phyloP scores from a whole-genome alignment of 2,888 invertebrate genomes.

The Lobophora halterata region DNA sequence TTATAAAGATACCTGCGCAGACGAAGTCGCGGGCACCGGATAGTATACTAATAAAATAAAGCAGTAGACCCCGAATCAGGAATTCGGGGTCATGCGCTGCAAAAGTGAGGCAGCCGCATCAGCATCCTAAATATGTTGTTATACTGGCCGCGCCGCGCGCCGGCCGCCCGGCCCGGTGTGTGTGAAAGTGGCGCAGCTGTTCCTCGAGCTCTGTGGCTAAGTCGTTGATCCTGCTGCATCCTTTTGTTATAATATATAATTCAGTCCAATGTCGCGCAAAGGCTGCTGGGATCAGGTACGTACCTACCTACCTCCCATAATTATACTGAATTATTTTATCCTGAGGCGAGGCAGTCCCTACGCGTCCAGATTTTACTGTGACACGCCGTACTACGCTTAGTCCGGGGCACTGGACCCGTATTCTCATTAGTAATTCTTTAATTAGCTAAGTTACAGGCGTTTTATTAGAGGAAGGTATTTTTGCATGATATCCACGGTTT shows the following conservation, averaged over 20 bases:
- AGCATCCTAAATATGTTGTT: too few relatives aligned
- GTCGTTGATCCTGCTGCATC: constrained; percentile 18
- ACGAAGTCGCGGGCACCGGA: too few relatives aligned
- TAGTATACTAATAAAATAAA: too few relatives aligned
- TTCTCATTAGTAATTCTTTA: constrained; percentile 9
- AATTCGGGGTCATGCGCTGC: too few relatives aligned
- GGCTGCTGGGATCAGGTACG: constrained; percentile 15
- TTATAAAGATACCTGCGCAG: too few relatives aligned
- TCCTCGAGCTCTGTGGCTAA: not conserved
- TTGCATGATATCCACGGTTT: not conserved
- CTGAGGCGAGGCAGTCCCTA: constrained; percentile 6
- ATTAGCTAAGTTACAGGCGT: constrained; percentile 3
- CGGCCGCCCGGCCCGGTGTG: too few relatives aligned
- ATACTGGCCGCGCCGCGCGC: too few relatives aligned
- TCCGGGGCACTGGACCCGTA: not conserved
- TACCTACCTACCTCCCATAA: constrained; percentile 17
- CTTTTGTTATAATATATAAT: constrained; percentile 20
- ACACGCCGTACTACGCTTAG: constrained; percentile 4
- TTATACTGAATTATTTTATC: constrained; percentile 20
- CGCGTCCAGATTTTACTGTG: not conserved
- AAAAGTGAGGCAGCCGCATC: too few relatives aligned
- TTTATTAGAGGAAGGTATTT: not conserved
- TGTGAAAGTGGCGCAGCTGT: not conserved
- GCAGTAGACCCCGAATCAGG: too few relatives aligned
- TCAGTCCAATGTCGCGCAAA: constrained; percentile 2